Percentiles rank a stretch among this genome's conserved stretches.
These are phyloP conservation scores for Portevinia maculata DNA, from an alignment of 2,888 invertebrate species.

Conservation along the genomic window DNA sequence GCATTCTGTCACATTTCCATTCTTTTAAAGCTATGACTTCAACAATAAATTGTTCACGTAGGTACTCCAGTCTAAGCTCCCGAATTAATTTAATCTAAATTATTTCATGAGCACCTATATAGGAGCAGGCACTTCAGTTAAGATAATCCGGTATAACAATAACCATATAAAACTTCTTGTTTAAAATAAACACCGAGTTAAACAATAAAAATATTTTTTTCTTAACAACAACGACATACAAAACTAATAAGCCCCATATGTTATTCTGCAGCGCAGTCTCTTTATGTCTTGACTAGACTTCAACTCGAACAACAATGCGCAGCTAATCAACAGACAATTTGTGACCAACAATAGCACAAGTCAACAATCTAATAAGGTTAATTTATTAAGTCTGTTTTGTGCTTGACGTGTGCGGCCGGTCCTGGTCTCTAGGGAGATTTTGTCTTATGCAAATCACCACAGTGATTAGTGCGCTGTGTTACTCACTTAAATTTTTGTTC, in stretches of 20 bases:
- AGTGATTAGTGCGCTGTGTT: conserved; percentile 22
- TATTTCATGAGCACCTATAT: too few species aligned
- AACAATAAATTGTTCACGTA: too few species aligned
- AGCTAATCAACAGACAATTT: conserved; percentile 63
- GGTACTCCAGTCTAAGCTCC: too few species aligned
- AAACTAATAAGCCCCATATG: conserved; percentile 3
- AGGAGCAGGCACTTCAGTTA: neutral
- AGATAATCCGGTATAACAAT: neutral
- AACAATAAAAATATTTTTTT: neutral
- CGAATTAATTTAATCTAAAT: too few species aligned
- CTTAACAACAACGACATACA: conserved; percentile 2
- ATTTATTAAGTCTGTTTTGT: conserved; percentile 40
- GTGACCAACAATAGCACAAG: conserved; percentile 62
- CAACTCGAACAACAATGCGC: conserved; percentile 39
- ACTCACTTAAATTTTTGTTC: conserved; percentile 14
- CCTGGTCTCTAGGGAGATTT: conserved; percentile 9
- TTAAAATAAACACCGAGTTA: conserved; percentile 10
- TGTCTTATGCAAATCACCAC: conserved; percentile 55
- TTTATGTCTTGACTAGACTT: conserved; percentile 18
- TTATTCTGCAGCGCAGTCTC: conserved; percentile 18
- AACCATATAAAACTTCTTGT: neutral
- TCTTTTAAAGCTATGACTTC: too few species aligned
- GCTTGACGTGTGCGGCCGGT: conserved; percentile 17
- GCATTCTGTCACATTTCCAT: too few species aligned
- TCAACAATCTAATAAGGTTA: conserved; percentile 66